Base-by-base conservation (phyloP, 2,888 invertebrate genomes). In the Lordiphosa fenestrarum region DNA sequence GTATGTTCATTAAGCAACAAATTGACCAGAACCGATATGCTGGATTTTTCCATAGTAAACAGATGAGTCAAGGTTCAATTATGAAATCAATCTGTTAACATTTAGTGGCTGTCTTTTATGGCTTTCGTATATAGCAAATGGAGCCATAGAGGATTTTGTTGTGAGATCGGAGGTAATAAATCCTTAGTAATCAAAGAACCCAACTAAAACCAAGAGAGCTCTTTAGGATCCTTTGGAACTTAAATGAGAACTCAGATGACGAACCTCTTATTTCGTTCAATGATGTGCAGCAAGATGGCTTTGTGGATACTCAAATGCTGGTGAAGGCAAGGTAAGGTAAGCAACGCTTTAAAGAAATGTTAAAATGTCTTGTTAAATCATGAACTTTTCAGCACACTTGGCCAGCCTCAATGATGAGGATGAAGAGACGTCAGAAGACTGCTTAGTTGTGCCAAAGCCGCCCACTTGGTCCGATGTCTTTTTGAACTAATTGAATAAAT, bases 101-200 rank as follows among this genome's bases (percentile, higher is more conserved):
- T 1, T 69, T 51, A 25, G 66, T 21, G 23, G 35, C 37, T 57
- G 56, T 4, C 52, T 83, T 23, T 38, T 73, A 35, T 7, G 52
- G 6, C 30, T 30, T 12, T 46, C 33, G 12, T n/a, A 47, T 7
- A 37, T 1, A 2, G 55, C 37, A 3, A 23, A 48, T 4, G 82
- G 66, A 0, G 78, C 78, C 1, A 70, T 85, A 10, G 51, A 71
- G 62, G 86, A 86, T 58, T 85, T 85, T 53, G 63, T 85, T 1
- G 48, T 86, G 7, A 58, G 53, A 41, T 44, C 68, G 21, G 70
- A 65, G 60, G 60, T 61, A 40, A 3, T 0, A 12, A 25, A 6
- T 13, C 30, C 30, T n/a, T 1, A 15, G 15, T 15, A 12, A 0
- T 15, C 0, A 4, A n/a, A 0, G 4, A 4, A 13, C 13, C 9